A percentile compares a stretch with the other conserved stretches of the same genome.
Conservation (phyloP, 2,797 vertebrate genomes). For the Novumbra hubbsi region DNA sequence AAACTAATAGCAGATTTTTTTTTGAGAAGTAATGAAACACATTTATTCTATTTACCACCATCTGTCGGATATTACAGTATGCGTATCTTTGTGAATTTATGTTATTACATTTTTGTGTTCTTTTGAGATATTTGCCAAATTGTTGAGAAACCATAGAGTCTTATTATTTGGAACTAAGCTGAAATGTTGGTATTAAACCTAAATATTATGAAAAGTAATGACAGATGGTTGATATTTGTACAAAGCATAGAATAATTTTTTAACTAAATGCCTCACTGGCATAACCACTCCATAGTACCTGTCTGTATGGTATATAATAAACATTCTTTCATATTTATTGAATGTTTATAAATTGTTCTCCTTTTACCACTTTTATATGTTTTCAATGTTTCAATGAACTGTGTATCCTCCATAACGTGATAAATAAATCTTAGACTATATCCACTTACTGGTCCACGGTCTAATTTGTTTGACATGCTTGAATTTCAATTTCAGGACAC, state of each 20-base stretch:
- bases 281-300: conserved; percentile 82
- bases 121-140: conserved; percentile 74
- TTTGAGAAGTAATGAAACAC: conserved; percentile 67
- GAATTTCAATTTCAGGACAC: background rate
- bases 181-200: conserved; percentile 56
- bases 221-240: conserved; percentile 83
- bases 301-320: conserved; percentile 79
- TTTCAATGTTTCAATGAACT: conserved; percentile 82
- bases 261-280: conserved; percentile 80
- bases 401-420: conserved; percentile 88
- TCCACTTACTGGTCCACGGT: conserved; percentile 32
- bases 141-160: conserved; percentile 72
- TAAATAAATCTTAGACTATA: conserved; percentile 89
- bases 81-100: conserved; percentile 48
- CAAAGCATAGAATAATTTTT: conserved; percentile 85
- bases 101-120: conserved; percentile 41
- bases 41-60: conserved; percentile 80
- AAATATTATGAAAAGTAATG: conserved; percentile 62
- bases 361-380: conserved; percentile 91
- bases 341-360: conserved; percentile 84
- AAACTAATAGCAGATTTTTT: conserved; percentile 78
- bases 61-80: conserved; percentile 44
- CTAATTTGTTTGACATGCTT: background rate
- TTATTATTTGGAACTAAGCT: conserved; percentile 64
- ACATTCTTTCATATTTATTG: conserved; percentile 84